Percentiles rank a stretch among this genome's conserved stretches.
phyloP scores from a whole-genome alignment of 2,888 invertebrate species.

The Pyrrhia umbra region DNA sequence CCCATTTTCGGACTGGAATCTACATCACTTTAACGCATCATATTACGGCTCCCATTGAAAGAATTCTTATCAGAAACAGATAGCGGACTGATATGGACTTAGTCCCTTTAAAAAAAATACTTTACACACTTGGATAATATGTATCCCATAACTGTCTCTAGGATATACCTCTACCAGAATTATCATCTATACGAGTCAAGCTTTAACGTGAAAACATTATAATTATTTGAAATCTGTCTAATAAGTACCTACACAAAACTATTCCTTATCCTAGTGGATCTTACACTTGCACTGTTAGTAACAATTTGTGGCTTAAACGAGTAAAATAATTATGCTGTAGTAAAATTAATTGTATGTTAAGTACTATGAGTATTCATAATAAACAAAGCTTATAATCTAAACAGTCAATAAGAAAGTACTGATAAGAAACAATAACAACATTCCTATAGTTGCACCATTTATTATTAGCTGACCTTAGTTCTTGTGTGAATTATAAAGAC shows the following conservation, averaged over 20 bases:
- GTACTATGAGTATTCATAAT: constrained; percentile 5
- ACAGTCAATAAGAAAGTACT: constrained; percentile 43
- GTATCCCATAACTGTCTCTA: too few species aligned
- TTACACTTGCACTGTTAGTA: not conserved
- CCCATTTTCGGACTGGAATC: not conserved
- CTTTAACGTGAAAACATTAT: too few species aligned
- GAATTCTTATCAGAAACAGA: constrained; percentile 3
- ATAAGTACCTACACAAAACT: too few species aligned
- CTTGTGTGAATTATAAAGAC: not conserved
- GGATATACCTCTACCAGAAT: too few species aligned
- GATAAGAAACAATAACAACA: constrained; percentile 52
- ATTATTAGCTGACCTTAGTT: constrained; percentile 25
- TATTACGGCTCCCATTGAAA: not conserved
- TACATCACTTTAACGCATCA: not conserved
- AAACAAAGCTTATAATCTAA: constrained; percentile 37
- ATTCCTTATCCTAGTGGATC: too few species aligned
- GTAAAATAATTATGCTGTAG: not conserved
- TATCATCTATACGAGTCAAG: too few species aligned
- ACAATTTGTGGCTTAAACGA: not conserved
- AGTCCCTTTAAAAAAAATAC: too few species aligned
- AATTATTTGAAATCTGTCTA: too few species aligned
- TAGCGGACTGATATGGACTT: too few species aligned
- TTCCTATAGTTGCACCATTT: constrained; percentile 6
- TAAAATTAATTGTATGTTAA: not conserved
- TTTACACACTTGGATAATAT: too few species aligned